Conservation (phyloP, 2,888 invertebrate genomes). For the Mythimna vitellina region DNA sequence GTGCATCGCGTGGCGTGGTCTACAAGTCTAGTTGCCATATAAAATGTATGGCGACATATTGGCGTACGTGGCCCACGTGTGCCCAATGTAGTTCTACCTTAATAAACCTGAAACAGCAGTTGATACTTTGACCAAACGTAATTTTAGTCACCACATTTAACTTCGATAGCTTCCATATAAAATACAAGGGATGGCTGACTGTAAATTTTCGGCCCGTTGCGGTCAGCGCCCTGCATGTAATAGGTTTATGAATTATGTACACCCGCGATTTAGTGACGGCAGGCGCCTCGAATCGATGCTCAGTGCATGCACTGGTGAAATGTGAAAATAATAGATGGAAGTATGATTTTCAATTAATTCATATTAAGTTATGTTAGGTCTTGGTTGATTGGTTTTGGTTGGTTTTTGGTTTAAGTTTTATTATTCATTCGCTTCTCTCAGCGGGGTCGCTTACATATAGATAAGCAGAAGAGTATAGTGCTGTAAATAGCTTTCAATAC, state of each 20-base stretch:
- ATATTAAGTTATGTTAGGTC: too few species aligned
- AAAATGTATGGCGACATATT: too few species aligned
- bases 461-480: too few species aligned
- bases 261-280: constrained; percentile 41
- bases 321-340: constrained; percentile 31
- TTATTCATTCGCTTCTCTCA: too few species aligned
- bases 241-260: constrained; percentile 56
- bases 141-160: constrained; percentile 29
- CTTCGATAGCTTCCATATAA: constrained; percentile 29
- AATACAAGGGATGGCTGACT: constrained; percentile 30
- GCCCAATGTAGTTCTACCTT: too few species aligned
- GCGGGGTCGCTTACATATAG: too few species aligned
- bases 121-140: background rate
- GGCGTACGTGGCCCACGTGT: too few species aligned
- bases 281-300: constrained; percentile 18
- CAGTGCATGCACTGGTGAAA: constrained; percentile 35
- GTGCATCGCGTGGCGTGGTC: too few species aligned
- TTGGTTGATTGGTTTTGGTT: too few species aligned
- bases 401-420: too few species aligned
- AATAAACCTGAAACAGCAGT: background rate
- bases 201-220: constrained; percentile 37
- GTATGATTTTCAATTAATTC: constrained; percentile 6
- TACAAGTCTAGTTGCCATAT: too few species aligned
- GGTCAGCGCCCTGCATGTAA: constrained; percentile 47
- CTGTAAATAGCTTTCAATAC: too few species aligned